Base-by-base conservation (phyloP, 2,113 vertebrate genomes). In the Danio rerio region DNA sequence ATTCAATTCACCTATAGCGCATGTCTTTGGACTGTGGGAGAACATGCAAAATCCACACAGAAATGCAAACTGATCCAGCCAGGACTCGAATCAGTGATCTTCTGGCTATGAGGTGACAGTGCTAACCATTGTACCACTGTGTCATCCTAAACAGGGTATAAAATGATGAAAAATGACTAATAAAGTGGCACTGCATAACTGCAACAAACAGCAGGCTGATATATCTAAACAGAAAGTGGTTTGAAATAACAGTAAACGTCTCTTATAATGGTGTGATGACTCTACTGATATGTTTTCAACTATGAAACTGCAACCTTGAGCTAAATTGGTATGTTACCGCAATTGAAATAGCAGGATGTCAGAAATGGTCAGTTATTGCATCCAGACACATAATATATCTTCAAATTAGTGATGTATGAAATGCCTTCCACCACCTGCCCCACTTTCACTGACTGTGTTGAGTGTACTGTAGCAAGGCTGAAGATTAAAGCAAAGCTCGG, bases 161-260 rank as follows among this genome's bases (percentile, higher is more conserved):
- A 31, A 31, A 21, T 62, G 59, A 77, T 63, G 20, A 31, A 63
- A 71, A 31, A 62, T 50, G 13, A 49, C 13, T 45, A 62, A 77
- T 77, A 63, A 63, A 77, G 58, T 63, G 47, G 7, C 74, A 5
- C 45, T 21, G 58, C 12, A 77, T 50, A 58, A 5, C 45, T 21
- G 58, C 12, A 77, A 50, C 58, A 63, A 77, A 49, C 11, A 15
- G 45, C 7, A 77, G 18, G 40, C n/a, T 21, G 73, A 61, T 75
- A 45, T 20, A 61, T 76, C 12, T 59, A n/a, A 76, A 8, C n/a
- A 58, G 16, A 45, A 58, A 61, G 47, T 4, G 5, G 55, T 31
- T 31, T 40, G 74, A 77, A 77, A 77, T 63, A 63, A 77, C 58
- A 77, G 55, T 59, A 59, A 75, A 59, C 47, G 73, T 59, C 42